These are phyloP conservation scores for Empidonax traillii DNA, from an alignment of 2,113 vertebrate species.

Conservation along the genomic window DNA sequence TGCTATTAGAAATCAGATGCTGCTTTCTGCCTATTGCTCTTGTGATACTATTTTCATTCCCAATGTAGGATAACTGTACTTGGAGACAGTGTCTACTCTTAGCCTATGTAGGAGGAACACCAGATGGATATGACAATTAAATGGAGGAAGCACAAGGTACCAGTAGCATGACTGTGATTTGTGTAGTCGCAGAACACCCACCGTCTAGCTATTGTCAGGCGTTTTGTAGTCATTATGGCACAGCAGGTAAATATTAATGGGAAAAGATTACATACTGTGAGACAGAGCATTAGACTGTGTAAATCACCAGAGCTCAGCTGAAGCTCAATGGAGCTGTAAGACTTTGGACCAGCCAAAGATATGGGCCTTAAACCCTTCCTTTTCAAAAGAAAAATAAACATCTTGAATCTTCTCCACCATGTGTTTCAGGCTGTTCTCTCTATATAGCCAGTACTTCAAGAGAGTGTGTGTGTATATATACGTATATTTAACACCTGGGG, in stretches of 20 bases:
- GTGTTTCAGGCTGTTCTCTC: neutral
- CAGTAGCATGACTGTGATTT: neutral
- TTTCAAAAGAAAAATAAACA: neutral
- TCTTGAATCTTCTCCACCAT: neutral
- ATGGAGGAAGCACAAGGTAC: neutral
- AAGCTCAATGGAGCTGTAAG: neutral
- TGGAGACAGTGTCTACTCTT: neutral
- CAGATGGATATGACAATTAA: constrained; percentile 44
- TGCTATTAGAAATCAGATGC: neutral
- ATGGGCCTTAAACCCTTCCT: neutral
- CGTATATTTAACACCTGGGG: fast-evolving
- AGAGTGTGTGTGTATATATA: neutral
- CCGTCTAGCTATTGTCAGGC: constrained; percentile 33
- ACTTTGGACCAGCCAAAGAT: neutral
- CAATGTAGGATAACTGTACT: neutral
- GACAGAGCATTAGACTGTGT: neutral
- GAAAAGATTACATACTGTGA: constrained; percentile 5
- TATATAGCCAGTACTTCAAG: neutral
- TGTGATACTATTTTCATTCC: neutral
- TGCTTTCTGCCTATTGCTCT: neutral
- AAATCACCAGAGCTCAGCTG: neutral
- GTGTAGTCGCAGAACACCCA: constrained; percentile 44
- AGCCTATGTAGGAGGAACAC: constrained; percentile 21
- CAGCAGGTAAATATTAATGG: constrained; percentile 62
- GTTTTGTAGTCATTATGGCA: constrained; percentile 43